Evolutionary conservation across 2,113 vertebrate genomes (phyloP).

Genomic region (Maccullochella peelii): DNA sequence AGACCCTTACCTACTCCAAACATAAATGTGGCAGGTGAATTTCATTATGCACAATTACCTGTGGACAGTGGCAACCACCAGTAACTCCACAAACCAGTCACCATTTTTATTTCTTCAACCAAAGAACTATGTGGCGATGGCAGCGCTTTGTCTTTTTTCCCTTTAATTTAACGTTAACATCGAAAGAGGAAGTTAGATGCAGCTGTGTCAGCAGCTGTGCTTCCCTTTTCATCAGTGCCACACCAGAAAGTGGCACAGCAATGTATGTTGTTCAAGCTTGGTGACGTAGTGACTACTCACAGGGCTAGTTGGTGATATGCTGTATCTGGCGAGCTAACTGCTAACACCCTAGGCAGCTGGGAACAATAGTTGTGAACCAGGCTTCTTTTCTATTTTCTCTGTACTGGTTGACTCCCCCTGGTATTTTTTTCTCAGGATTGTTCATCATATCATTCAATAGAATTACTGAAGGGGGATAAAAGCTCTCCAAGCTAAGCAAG

Average conservation of each 20-base stretch:
- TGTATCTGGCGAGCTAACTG: background rate
- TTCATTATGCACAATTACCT: background rate
- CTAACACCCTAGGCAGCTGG: background rate
- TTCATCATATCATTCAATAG: background rate
- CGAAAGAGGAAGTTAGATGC: background rate
- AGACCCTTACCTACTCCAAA: background rate
- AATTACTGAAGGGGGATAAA: background rate
- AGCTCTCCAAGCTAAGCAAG: background rate
- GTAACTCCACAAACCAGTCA: background rate
- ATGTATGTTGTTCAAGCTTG: background rate
- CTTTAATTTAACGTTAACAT: background rate
- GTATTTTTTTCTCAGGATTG: background rate
- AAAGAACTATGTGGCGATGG: conserved; percentile 36
- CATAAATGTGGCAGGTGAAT: background rate
- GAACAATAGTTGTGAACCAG: background rate
- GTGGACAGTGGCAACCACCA: background rate
- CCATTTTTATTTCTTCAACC: conserved; percentile 41
- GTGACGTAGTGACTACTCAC: background rate
- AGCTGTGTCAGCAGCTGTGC: background rate
- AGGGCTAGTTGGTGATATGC: background rate
- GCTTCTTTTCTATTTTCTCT: background rate
- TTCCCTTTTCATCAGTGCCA: background rate
- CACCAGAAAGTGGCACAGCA: background rate
- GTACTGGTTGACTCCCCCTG: background rate
- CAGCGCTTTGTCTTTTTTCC: background rate